A percentile compares a stretch with the other conserved stretches of the same genome.
phyloP scores from a whole-genome alignment of 2,113 vertebrate genomes.

The Serilophus lunatus region DNA sequence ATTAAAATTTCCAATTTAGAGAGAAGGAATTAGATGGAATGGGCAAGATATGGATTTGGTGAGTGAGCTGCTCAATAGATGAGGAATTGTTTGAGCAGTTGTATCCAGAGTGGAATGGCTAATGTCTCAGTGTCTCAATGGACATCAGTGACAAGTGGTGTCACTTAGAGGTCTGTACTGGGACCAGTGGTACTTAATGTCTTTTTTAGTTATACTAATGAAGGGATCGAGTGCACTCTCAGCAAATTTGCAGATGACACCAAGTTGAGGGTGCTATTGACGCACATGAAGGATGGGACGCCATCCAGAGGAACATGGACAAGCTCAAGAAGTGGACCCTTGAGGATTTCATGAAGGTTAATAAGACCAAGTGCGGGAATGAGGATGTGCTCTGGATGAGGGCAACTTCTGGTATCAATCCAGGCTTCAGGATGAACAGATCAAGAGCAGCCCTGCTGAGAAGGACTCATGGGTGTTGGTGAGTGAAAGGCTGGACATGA shows the following conservation, averaged over 20 bases:
- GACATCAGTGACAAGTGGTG: not conserved
- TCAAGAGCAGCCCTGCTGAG: not conserved
- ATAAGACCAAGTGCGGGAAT: not conserved
- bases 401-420: rapidly evolving
- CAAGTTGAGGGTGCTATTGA: not conserved
- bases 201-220: not conserved
- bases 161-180: not conserved
- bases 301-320: not conserved
- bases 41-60: not conserved
- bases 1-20: not conserved
- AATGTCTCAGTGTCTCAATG: not conserved
- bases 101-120: not conserved
- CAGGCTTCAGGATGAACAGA: not conserved
- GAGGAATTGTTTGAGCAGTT: not conserved
- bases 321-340: rapidly evolving
- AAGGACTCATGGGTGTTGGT: not conserved
- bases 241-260: not conserved
- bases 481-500: not conserved
- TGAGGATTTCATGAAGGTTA: not conserved
- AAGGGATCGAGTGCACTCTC: not conserved
- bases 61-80: too few relatives aligned
- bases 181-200: not conserved
- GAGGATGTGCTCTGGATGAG: not conserved
- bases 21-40: not conserved
- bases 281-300: not conserved